Conservation (phyloP, 1,140 invertebrate genomes). For the Zaprionus africanus region DNA sequence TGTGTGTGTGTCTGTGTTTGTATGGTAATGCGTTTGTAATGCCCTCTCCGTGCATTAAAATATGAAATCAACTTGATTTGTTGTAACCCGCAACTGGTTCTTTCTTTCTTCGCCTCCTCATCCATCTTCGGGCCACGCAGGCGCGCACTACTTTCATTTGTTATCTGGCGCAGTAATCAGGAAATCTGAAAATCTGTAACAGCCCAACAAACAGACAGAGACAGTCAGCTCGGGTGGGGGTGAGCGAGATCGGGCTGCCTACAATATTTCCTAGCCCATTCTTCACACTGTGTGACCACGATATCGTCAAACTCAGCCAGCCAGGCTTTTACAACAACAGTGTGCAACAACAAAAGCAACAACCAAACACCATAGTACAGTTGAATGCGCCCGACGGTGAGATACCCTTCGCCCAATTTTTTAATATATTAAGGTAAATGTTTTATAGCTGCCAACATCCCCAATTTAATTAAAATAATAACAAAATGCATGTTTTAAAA, state of each 20-base stretch:
- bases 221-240: neutral
- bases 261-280: constrained; percentile 80
- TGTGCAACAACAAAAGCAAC: constrained; percentile 27
- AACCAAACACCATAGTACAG: neutral
- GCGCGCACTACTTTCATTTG: constrained; percentile 78
- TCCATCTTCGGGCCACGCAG: constrained; percentile 32
- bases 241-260: constrained; percentile 49
- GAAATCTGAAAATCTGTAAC: constrained; percentile 77
- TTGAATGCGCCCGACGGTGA: no score
- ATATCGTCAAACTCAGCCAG: constrained; percentile 74
- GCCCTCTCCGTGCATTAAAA: constrained; percentile 27
- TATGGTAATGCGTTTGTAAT: constrained; percentile 21
- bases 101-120: constrained; percentile 8
- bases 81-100: constrained; percentile 26
- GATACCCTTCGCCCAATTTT: constrained; percentile 17
- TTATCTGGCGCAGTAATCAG: constrained; percentile 68
- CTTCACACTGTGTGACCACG: constrained; percentile 82
- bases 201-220: constrained; percentile 67
- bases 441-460: no score
- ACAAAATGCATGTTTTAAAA: no score
- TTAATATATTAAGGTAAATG: no score
- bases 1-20: neutral
- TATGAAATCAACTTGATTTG: constrained; percentile 35
- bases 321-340: constrained; percentile 55
- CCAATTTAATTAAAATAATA: no score